Conservation (phyloP, 2,797 vertebrate species). For the Alouatta caraya region DNA sequence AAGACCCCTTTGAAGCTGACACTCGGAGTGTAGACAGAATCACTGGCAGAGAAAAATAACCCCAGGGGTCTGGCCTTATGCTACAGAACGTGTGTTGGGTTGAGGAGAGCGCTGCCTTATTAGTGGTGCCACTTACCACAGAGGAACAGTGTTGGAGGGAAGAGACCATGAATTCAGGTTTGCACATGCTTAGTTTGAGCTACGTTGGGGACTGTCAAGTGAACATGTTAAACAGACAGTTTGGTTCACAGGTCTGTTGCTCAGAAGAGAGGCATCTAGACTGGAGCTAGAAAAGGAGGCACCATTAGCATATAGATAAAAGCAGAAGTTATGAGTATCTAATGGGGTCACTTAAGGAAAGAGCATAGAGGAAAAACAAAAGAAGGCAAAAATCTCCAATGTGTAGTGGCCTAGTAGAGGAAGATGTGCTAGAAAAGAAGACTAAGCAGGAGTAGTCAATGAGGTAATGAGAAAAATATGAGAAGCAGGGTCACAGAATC, state of each 20-base stretch:
- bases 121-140: background rate
- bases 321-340: background rate
- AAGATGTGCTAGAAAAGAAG: background rate
- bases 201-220: background rate
- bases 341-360: background rate
- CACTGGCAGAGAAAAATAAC: background rate
- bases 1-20: background rate
- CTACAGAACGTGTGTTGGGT: too few relatives aligned
- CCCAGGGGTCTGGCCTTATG: background rate
- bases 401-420: background rate
- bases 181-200: background rate
- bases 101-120: background rate
- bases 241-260: background rate
- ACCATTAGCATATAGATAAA: background rate
- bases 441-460: background rate
- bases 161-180: background rate
- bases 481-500: background rate
- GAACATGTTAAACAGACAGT: background rate
- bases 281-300: slow-evolving; percentile 16
- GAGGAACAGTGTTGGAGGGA: background rate
- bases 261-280: background rate
- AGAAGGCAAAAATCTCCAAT: slow-evolving; percentile 21
- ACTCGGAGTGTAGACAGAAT: background rate
- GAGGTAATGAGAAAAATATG: background rate
- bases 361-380: background rate